These are phyloP conservation scores for Cyrtonyx montezumae DNA, from an alignment of 2,113 vertebrate species.

Conservation along the genomic window DNA sequence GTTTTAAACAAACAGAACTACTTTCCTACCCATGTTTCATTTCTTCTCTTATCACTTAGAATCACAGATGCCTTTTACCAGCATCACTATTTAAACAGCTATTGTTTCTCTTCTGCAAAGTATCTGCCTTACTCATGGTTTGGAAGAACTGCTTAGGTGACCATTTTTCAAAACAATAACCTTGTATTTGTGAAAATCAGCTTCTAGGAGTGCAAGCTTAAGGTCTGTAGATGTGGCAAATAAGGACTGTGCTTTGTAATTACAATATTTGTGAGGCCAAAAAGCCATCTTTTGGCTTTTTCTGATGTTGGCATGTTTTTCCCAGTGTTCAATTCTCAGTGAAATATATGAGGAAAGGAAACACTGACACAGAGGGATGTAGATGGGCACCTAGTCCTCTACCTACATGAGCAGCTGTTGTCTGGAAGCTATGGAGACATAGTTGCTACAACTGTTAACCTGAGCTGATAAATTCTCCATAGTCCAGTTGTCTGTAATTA, in stretches of 20 bases:
- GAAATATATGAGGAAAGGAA: neutral
- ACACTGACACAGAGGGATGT: neutral
- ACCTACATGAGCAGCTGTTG: neutral
- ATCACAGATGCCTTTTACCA: neutral
- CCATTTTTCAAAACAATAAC: neutral
- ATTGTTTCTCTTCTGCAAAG: neutral
- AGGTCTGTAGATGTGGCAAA: neutral
- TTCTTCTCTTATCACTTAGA: neutral
- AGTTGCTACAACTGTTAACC: neutral
- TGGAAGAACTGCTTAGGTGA: neutral
- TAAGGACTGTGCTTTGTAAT: neutral
- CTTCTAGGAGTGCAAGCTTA: neutral
- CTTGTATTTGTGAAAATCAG: neutral
- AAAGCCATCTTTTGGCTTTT: neutral
- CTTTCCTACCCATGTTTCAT: neutral
- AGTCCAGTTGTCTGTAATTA: constrained; percentile 26
- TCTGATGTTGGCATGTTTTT: neutral
- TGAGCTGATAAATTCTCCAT: constrained; percentile 14
- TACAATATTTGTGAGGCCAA: neutral
- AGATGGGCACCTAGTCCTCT: neutral
- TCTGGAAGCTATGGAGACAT: neutral
- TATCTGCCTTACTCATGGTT: neutral
- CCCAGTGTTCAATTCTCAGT: neutral
- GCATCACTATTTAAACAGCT: neutral
- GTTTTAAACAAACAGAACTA: neutral